Percentiles rank a stretch among this genome's conserved stretches.
phyloP scores from a whole-genome alignment of 2,797 vertebrate genomes.

The Enteromius thamalakanensis region DNA sequence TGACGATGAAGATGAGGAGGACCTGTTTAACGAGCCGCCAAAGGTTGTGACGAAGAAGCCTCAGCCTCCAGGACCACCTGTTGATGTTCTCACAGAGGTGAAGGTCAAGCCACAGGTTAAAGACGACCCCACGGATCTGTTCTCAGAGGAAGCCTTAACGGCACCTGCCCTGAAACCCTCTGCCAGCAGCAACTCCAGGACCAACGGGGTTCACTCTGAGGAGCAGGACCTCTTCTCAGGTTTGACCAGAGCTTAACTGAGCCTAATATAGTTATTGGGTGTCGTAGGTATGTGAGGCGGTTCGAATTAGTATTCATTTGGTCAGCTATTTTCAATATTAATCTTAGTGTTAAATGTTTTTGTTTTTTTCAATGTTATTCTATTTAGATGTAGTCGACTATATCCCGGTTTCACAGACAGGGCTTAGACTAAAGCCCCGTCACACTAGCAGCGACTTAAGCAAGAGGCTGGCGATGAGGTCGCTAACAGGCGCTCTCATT shows the following conservation, averaged over 20 bases:
- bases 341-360: too few species aligned
- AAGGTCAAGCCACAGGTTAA: slow-evolving; percentile 37
- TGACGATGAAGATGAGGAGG: slow-evolving; percentile 66
- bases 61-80: slow-evolving; percentile 39
- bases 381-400: too few species aligned
- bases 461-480: too few species aligned
- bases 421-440: neutral
- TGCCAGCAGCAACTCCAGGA: slow-evolving; percentile 68
- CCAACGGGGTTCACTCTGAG: slow-evolving; percentile 86
- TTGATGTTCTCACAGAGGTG: slow-evolving; percentile 37
- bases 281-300: too few species aligned
- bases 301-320: too few species aligned
- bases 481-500: too few species aligned
- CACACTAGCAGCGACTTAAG: too few species aligned
- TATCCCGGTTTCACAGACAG: neutral
- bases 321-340: too few species aligned
- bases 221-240: slow-evolving; percentile 92
- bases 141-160: slow-evolving; percentile 67
- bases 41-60: slow-evolving; percentile 66
- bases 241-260: slow-evolving; percentile 54
- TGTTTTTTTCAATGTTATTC: too few species aligned
- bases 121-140: slow-evolving; percentile 66
- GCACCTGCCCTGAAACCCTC: slow-evolving; percentile 39
- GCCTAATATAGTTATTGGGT: too few species aligned
- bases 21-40: slow-evolving; percentile 68